Base-by-base conservation (phyloP, 2,797 vertebrate species). In the Propithecus perrieri region DNA sequence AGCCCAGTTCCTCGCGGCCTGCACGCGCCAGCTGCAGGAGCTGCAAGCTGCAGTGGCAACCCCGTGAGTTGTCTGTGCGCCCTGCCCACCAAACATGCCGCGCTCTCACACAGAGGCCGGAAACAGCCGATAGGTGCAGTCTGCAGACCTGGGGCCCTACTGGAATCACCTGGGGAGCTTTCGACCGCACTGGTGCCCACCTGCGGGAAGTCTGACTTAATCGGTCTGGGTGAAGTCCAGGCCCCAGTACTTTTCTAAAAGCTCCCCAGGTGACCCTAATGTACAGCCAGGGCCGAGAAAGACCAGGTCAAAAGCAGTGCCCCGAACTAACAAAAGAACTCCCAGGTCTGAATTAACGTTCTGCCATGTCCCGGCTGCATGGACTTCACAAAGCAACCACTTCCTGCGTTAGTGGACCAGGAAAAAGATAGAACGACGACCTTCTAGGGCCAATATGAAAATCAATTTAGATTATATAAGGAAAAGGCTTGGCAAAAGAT, bases 11-110 rank as follows among this genome's bases (percentile, higher is more conserved):
- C 83, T n/a, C 17, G 24, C 5, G 5, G 20, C 3, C 9, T 1
- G 30, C 20, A n/a, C 41, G 7, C 3, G 12, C 65, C 83, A 8
- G 28, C 4, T 3, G 11, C 57, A 14, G 33, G 13, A 63, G 7
- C n/a, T 2, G 4, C 0, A 5, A 38, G 61, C 33, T 8, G 20
- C 57, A 30, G 41, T 0, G 2, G 28, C 57, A 22, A 10, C 17
- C 11, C 13, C 30, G 7, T 0, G 1, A 14, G 28, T 1, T 24
- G 15, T 50, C 48, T 33, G 3, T 0, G 22, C 0, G 1, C 2
- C 65, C 22, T 1, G 0, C 5, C 28, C 74, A 6, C 50, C 35
- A 12, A 33, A 28, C 0, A 2, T 0, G 5, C 46, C 38, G 0
- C 5, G 35, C 35, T 43, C 59, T 1, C 33, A 41, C 20, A 2